These are phyloP conservation scores for Ferrisia virgata DNA, from an alignment of 2,888 invertebrate genomes.

Conservation along the genomic window DNA sequence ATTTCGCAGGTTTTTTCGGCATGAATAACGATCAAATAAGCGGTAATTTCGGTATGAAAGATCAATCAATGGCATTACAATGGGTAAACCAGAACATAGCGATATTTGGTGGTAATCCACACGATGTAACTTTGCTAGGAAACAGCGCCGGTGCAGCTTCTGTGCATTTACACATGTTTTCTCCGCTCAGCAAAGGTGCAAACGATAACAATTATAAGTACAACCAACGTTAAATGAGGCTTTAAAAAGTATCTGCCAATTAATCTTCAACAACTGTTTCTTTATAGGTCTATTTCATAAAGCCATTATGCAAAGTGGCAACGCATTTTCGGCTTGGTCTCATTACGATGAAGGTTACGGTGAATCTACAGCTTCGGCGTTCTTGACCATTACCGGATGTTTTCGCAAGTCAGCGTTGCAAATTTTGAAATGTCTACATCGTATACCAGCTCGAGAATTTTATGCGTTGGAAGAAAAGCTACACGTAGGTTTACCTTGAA, in stretches of 20 bases:
- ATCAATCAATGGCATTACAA: background rate
- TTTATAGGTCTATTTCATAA: conserved; percentile 56
- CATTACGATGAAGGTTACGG: background rate
- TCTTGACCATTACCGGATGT: conserved; percentile 65
- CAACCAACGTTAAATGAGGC: background rate
- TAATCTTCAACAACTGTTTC: too few species aligned
- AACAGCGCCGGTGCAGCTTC: background rate
- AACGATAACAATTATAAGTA: background rate
- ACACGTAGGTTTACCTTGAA: background rate
- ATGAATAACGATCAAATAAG: background rate
- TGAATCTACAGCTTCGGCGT: conserved; percentile 58
- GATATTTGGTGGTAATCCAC: background rate
- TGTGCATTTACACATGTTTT: background rate
- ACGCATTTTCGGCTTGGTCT: conserved; percentile 56
- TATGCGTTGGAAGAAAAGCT: background rate
- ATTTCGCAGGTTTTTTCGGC: background rate
- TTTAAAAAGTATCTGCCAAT: too few species aligned
- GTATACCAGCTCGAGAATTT: conserved; percentile 61
- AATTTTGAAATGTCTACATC: conserved; percentile 64
- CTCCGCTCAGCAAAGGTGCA: background rate
- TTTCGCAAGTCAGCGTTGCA: conserved; percentile 57
- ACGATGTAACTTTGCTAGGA: background rate
- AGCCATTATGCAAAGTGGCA: conserved; percentile 69
- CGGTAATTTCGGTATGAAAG: background rate
- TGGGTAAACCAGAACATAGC: background rate